Conservation (phyloP, 2,113 vertebrate species). For the Percopsis transmontana region DNA sequence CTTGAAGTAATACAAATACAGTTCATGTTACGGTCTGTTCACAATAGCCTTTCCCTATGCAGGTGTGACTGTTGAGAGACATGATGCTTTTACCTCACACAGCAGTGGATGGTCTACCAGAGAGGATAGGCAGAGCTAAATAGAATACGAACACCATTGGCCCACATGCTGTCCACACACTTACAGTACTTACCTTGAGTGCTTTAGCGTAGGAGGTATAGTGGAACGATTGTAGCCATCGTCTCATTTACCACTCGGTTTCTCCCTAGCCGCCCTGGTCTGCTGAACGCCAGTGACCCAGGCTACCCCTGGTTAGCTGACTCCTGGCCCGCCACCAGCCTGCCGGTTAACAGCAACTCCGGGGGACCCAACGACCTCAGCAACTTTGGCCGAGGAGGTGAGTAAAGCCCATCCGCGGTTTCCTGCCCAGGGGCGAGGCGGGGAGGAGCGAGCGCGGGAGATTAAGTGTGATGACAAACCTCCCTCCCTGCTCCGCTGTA, state of each 20-base stretch:
- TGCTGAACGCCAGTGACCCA: conserved; percentile 90
- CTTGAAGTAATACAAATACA: too few species aligned
- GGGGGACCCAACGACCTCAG: conserved; percentile 91
- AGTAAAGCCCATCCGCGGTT: conserved; percentile 31
- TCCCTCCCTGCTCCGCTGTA: conserved; percentile 1
- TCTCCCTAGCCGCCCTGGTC: conserved; percentile 86
- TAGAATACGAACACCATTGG: too few species aligned
- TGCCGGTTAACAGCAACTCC: conserved; percentile 92
- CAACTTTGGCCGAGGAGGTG: conserved; percentile 95
- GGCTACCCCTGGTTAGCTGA: conserved; percentile 97
- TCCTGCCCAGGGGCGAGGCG: background rate
- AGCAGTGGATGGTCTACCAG: too few species aligned
- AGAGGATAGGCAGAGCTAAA: too few species aligned
- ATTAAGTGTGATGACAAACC: conserved; percentile 29
- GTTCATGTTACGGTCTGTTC: too few species aligned
- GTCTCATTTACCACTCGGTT: background rate
- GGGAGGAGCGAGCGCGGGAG: conserved; percentile 3
- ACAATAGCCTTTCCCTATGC: too few species aligned
- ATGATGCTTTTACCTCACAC: too few species aligned
- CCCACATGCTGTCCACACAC: too few species aligned
- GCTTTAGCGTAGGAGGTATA: too few species aligned
- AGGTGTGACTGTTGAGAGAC: too few species aligned
- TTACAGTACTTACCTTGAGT: too few species aligned
- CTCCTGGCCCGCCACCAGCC: conserved; percentile 96
- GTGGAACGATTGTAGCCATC: too few species aligned